Evolutionary conservation across 2,888 invertebrate species (phyloP), one percentile per base, ranked within the genome.

Genomic region (Ecdyonurus torrentis): DNA sequence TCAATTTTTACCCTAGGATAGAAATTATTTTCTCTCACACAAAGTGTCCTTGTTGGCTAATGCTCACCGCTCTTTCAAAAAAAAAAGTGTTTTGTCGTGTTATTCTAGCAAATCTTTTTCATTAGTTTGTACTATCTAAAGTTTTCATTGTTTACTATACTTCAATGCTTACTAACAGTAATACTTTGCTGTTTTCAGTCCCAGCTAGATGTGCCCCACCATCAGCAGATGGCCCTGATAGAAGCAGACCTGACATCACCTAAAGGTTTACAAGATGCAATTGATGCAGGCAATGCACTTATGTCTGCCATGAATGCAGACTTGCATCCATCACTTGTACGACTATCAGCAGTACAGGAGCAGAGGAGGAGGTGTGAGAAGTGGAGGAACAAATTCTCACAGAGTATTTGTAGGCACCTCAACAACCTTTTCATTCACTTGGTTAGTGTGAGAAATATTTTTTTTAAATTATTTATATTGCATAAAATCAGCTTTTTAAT

Each of bases 371-470:
- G 85, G 58, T 84, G 91, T 67, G 87, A 88, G 66, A 87, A 86
- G 71, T 82, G 87, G 70, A 85, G 85, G 71, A 82, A 83, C 52
- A 86, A 85, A 72, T 92, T 93, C 74, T 87, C 92, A 1, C 83
- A 86, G 63, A 85, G 87, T 58, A 83, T 97, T 62, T 87, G 89
- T 65, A 83, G 94, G 22, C 94, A 97, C 74, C 80, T 98, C 61
- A 95, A 95, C 74, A 96, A 97, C 78, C 80, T 93, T 61, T 93
- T 98, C 69, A 92, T 95, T 70, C 94, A 97, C 77, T 84, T 94
- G 78, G 95, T 81, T 69, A 70, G 70, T 64, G n/a, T n/a, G n/a
- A n/a, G n/a, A n/a, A n/a, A n/a, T n/a, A n/a, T n/a, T n/a, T n/a
- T n/a, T n/a, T n/a, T n/a, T n/a, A n/a, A n/a, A n/a, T n/a, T n/a